Evolutionary conservation across 2,113 vertebrate species (phyloP), one percentile per base, ranked within the genome.

Genomic region (Bos indicus): DNA sequence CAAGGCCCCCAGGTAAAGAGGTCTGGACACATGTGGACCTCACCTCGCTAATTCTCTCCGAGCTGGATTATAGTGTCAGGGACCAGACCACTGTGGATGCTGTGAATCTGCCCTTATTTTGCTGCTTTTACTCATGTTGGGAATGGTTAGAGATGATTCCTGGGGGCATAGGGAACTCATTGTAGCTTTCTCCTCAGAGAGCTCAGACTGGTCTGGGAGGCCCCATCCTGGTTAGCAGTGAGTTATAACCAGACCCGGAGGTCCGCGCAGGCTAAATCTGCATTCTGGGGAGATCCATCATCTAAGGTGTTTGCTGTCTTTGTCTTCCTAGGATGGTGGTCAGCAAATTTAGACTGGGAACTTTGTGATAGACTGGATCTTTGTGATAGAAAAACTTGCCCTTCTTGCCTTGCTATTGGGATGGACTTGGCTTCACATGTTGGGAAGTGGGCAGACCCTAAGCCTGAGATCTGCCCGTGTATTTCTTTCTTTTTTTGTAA

Each of bases 1-100:
- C 1, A 4, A 48, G 17, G 23, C n/a, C 4, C 7, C 2, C 1
- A 3, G 17, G 11, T 1, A 0, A 5, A 17, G 33, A 17, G 1
- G 1, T 21, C 48, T 28, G 1, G 13, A 8, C 1, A 4, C 1
- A 0, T 14, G 33, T 33, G 17, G 7, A 15, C 26, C 19, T 5
- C 15, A 1, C 33, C 7, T 10, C 0, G 2, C 7, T 51, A 33
- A 16, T 15, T 77, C 62, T 51, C 10, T 28, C 30, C 0, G 0
- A 46, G 56, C 23, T 14, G 8, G 74, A 28, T 15, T 17, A 10
- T 7, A 7, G 17, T 2, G 7, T 48, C 7, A 26, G 16, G 21
- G 23, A 9, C 46, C 67, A 82, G 6, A 13, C 17, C 26, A 0
- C 13, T 40, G 10, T 28, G n/a, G 62, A 33, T 36, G 57, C 8